Evolutionary conservation across 2,888 invertebrate genomes (phyloP).

Genomic region (Clitarchus hookeri): DNA sequence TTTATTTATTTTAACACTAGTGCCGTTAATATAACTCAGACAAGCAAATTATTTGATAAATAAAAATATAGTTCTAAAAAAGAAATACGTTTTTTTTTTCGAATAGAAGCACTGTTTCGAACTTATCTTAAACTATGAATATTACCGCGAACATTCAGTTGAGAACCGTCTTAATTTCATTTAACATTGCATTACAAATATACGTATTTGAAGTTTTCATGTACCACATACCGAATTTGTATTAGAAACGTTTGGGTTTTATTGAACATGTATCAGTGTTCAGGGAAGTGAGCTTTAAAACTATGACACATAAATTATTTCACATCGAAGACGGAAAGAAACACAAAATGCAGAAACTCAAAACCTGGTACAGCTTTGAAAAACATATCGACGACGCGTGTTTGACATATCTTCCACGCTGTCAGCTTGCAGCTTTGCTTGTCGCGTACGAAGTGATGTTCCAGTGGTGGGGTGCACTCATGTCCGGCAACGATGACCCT

Average conservation of each 20-base stretch:
- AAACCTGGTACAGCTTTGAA: neutral
- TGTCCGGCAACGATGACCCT: neutral
- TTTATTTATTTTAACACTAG: neutral
- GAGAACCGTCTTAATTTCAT: neutral
- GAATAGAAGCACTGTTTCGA: constrained; percentile 1
- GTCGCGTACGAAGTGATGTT: neutral
- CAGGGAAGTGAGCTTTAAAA: neutral
- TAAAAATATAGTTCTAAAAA: neutral
- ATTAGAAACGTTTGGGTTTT: neutral
- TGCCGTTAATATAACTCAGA: neutral
- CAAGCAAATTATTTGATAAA: neutral
- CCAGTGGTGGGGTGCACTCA: neutral
- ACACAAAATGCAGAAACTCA: constrained; percentile 14
- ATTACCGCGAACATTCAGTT: neutral
- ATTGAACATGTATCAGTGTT: neutral
- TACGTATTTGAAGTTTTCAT: neutral
- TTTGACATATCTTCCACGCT: neutral
- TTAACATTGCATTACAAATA: neutral
- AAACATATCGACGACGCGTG: neutral
- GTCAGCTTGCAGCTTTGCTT: neutral
- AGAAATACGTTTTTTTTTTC: neutral
- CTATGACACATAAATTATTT: neutral
- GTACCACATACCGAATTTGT: neutral
- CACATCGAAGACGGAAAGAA: neutral
- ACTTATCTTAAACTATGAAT: neutral